Conservation (phyloP, 2,888 invertebrate genomes). For the Taenaris catops region DNA sequence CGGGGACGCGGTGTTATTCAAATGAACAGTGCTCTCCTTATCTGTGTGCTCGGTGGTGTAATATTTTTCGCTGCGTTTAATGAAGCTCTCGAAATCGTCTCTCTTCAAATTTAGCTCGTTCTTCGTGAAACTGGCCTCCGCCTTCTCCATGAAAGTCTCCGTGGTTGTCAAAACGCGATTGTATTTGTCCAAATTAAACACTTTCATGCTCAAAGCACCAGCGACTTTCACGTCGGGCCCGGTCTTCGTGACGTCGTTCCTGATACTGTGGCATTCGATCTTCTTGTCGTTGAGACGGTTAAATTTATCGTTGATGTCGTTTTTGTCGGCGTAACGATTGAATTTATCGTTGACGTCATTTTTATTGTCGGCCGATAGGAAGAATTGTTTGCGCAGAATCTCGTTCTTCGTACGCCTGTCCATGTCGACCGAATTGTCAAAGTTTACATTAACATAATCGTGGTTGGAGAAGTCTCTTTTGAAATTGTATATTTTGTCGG, state of each 20-base stretch:
- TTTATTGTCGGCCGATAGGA: slow-evolving; percentile 26
- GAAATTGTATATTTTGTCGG: slow-evolving; percentile 63
- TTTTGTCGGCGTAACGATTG: slow-evolving; percentile 40
- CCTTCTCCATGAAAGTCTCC: slow-evolving; percentile 56
- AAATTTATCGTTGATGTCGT: slow-evolving; percentile 52
- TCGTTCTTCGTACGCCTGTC: slow-evolving; percentile 55
- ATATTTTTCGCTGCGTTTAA: slow-evolving; percentile 69
- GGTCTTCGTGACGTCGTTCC: slow-evolving; percentile 57
- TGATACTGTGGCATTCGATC: slow-evolving; percentile 67
- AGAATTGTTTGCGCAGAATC: slow-evolving; percentile 57
- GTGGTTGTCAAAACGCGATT: slow-evolving; percentile 64
- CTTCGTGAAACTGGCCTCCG: slow-evolving; percentile 63
- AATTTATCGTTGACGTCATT: slow-evolving; percentile 20
- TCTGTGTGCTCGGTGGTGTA: slow-evolving; percentile 56
- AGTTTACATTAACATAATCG: slow-evolving; percentile 58
- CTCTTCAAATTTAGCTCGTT: slow-evolving; percentile 42
- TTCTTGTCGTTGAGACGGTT: slow-evolving; percentile 53
- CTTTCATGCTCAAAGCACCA: slow-evolving; percentile 62
- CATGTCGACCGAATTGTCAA: slow-evolving; percentile 28
- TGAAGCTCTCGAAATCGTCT: slow-evolving; percentile 62
- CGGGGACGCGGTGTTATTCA: slow-evolving; percentile 36
- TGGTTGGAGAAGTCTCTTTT: slow-evolving; percentile 67
- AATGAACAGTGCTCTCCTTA: slow-evolving; percentile 45
- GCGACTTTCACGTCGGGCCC: slow-evolving; percentile 59
- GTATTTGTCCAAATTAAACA: slow-evolving; percentile 59